Conservation (phyloP, 1,140 invertebrate genomes). For the Zaprionus inermis region DNA sequence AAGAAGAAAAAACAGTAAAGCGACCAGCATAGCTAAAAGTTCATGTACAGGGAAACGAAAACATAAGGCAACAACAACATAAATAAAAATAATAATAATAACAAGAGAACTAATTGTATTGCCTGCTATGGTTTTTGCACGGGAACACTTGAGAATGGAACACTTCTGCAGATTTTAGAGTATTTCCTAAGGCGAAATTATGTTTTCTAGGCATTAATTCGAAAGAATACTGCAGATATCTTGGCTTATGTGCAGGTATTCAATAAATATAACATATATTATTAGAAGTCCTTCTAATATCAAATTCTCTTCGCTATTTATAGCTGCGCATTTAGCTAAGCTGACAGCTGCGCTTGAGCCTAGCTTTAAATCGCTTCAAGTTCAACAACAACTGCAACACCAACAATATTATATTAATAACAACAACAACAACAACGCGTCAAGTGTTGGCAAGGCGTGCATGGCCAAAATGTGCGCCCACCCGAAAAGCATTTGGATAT, state of each 20-base stretch:
- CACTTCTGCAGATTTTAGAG: slow-evolving; percentile 16
- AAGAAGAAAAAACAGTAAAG: slow-evolving; percentile 12
- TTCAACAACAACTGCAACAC: slow-evolving; percentile 18
- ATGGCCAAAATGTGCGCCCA: slow-evolving; percentile 54
- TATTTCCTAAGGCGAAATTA: neutral
- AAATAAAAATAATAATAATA: neutral
- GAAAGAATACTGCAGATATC: neutral
- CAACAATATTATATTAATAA: slow-evolving; percentile 18
- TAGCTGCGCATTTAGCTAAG: neutral
- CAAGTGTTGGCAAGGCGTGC: slow-evolving; percentile 27
- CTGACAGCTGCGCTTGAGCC: slow-evolving; percentile 6
- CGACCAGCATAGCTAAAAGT: slow-evolving; percentile 55
- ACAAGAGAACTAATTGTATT: slow-evolving; percentile 31
- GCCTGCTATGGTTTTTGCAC: slow-evolving; percentile 17
- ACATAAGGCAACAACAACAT: slow-evolving; percentile 11
- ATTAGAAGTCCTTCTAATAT: neutral
- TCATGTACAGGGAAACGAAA: slow-evolving; percentile 57
- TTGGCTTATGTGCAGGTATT: neutral
- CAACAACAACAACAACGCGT: neutral
- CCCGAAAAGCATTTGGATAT: slow-evolving; percentile 36
- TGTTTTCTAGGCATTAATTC: neutral
- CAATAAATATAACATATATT: neutral
- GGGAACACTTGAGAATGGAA: slow-evolving; percentile 41
- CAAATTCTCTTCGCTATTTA: neutral
- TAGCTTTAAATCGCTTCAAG: slow-evolving; percentile 23